Conservation (phyloP, 2,888 invertebrate genomes). For the Himalopsyche tibetana region DNA sequence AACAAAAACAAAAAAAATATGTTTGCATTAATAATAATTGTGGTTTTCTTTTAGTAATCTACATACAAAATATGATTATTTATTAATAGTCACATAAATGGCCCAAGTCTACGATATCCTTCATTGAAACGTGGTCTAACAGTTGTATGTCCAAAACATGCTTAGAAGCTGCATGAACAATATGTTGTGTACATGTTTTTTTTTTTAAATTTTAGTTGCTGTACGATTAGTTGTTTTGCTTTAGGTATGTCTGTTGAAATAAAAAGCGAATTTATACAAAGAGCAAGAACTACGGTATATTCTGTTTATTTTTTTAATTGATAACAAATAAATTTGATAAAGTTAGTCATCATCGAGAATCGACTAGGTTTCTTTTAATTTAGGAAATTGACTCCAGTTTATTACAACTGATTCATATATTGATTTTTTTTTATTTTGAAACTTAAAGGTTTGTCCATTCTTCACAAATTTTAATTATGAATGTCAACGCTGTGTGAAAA, state of each 20-base stretch:
- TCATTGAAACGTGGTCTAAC: not conserved
- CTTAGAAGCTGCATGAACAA: constrained; percentile 40
- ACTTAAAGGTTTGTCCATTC: too few relatives aligned
- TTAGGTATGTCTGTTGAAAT: not conserved
- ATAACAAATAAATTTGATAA: not conserved
- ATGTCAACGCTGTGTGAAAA: too few relatives aligned
- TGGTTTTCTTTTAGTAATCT: constrained; percentile 12
- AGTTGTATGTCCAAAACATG: constrained; percentile 31
- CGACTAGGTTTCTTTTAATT: too few relatives aligned
- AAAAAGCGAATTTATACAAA: not conserved
- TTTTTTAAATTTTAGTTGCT: constrained; percentile 28
- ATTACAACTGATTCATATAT: too few relatives aligned
- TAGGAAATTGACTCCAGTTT: too few relatives aligned
- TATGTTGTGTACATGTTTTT: constrained; percentile 1
- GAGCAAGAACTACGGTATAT: not conserved
- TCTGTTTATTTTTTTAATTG: not conserved
- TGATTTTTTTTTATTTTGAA: too few relatives aligned
- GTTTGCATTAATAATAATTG: not conserved
- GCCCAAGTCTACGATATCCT: not conserved
- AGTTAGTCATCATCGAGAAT: too few relatives aligned
- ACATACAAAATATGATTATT: not conserved
- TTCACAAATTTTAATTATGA: too few relatives aligned
- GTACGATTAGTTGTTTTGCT: constrained; percentile 32
- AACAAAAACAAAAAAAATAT: not conserved
- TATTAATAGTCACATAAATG: not conserved